Conservation (phyloP, 2,113 vertebrate species). For the Petrocephalus microphthalmus region DNA sequence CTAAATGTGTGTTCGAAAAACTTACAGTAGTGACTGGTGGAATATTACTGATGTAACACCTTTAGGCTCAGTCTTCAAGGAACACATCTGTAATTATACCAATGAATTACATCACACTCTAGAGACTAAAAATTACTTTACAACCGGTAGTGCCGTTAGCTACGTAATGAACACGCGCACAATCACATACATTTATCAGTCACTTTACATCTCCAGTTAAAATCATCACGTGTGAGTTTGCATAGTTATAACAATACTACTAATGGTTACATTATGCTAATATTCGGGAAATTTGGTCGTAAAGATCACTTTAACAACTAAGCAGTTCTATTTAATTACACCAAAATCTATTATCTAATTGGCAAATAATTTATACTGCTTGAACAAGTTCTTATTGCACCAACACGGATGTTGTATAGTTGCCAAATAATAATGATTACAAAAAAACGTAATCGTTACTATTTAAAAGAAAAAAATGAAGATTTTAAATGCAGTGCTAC, state of each 20-base stretch:
- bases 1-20: too few species aligned
- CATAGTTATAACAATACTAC: not conserved
- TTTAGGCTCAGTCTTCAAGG: too few species aligned
- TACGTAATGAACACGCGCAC: not conserved
- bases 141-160: not conserved
- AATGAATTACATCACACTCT: not conserved
- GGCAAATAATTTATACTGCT: not conserved
- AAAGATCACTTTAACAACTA: not conserved
- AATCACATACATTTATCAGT: not conserved
- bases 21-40: too few species aligned
- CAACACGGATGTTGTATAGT: not conserved
- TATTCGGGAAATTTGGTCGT: not conserved
- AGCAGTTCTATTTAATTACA: not conserved
- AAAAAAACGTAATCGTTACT: not conserved
- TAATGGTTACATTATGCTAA: not conserved
- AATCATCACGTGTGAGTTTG: not conserved
- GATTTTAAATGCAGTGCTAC: not conserved
- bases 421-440: not conserved
- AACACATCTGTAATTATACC: not conserved
- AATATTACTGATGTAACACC: too few species aligned
- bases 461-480: not conserved
- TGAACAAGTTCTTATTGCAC: not conserved
- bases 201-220: not conserved
- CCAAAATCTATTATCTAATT: not conserved
- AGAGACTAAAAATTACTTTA: not conserved